Evolutionary conservation across 2,113 vertebrate genomes (phyloP).

Genomic region (Bufo bufo): DNA sequence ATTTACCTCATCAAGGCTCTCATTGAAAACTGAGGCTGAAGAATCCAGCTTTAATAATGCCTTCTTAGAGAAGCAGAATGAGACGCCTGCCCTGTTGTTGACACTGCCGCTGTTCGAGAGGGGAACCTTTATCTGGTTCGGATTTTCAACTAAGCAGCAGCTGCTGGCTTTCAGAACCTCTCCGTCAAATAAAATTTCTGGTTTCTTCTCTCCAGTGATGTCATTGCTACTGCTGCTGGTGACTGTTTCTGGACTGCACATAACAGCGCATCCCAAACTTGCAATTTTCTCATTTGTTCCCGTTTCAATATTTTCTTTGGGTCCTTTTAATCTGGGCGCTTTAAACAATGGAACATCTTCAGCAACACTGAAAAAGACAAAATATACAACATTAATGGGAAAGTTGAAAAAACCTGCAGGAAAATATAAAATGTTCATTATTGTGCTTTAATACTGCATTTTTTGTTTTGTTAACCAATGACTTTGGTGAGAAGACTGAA

Average conservation of each 20-base stretch:
- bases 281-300: slow-evolving; percentile 69
- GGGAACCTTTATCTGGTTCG: slow-evolving; percentile 59
- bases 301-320: slow-evolving; percentile 68
- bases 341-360: slow-evolving; percentile 76
- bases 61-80: slow-evolving; percentile 95
- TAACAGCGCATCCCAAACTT: slow-evolving; percentile 62
- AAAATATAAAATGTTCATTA: not conserved
- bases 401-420: not conserved
- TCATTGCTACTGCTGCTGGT: slow-evolving; percentile 59
- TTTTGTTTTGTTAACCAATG: too few relatives aligned
- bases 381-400: slow-evolving; percentile 52
- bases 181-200: slow-evolving; percentile 62
- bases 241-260: slow-evolving; percentile 64
- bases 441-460: too few relatives aligned
- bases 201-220: slow-evolving; percentile 61
- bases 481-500: too few relatives aligned
- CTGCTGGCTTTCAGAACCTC: slow-evolving; percentile 63
- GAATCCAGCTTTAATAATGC: slow-evolving; percentile 89
- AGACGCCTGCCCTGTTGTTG: slow-evolving; percentile 83
- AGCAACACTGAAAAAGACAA: slow-evolving; percentile 74
- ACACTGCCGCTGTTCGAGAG: slow-evolving; percentile 65
- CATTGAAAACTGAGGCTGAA: slow-evolving; percentile 93
- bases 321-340: slow-evolving; percentile 75
- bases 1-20: slow-evolving; percentile 82
- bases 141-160: slow-evolving; percentile 63